phyloP scores from a whole-genome alignment of 2,888 invertebrate genomes.

The Brenthis ino region DNA sequence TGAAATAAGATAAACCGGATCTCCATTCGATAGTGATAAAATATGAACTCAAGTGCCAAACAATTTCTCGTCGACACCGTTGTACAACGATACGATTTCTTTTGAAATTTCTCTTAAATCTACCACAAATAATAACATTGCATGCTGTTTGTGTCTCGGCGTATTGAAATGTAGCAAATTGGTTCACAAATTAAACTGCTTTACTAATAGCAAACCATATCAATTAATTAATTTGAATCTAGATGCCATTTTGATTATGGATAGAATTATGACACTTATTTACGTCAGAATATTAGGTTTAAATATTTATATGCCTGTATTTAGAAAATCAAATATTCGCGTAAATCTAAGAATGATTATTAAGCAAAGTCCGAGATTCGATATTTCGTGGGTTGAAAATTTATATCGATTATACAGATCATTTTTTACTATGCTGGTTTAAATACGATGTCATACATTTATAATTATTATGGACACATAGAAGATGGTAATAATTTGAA shows the following conservation, averaged over 20 bases:
- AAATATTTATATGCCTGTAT: too few relatives aligned
- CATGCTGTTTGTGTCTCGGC: background rate
- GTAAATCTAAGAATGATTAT: too few relatives aligned
- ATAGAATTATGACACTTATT: slow-evolving; percentile 30
- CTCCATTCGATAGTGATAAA: slow-evolving; percentile 38
- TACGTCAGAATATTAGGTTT: background rate
- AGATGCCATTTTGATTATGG: slow-evolving; percentile 37
- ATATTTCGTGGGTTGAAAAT: too few relatives aligned
- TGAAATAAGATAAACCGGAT: slow-evolving; percentile 53
- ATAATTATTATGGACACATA: too few relatives aligned
- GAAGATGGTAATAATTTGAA: too few relatives aligned
- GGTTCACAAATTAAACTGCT: slow-evolving; percentile 46
- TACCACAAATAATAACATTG: slow-evolving; percentile 8
- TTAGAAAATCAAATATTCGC: too few relatives aligned
- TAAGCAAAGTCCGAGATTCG: too few relatives aligned
- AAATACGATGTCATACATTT: too few relatives aligned
- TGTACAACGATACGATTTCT: slow-evolving; percentile 33
- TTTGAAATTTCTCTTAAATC: slow-evolving; percentile 37
- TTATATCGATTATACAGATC: too few relatives aligned
- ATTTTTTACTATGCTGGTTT: too few relatives aligned
- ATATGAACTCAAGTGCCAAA: slow-evolving; percentile 36
- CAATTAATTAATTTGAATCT: slow-evolving; percentile 38
- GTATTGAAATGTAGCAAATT: slow-evolving; percentile 16
- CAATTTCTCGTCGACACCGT: slow-evolving; percentile 36
- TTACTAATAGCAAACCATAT: slow-evolving; percentile 42